Evolutionary conservation across 2,113 vertebrate genomes (phyloP).

Genomic region (Coryphaenoides rupestris): DNA sequence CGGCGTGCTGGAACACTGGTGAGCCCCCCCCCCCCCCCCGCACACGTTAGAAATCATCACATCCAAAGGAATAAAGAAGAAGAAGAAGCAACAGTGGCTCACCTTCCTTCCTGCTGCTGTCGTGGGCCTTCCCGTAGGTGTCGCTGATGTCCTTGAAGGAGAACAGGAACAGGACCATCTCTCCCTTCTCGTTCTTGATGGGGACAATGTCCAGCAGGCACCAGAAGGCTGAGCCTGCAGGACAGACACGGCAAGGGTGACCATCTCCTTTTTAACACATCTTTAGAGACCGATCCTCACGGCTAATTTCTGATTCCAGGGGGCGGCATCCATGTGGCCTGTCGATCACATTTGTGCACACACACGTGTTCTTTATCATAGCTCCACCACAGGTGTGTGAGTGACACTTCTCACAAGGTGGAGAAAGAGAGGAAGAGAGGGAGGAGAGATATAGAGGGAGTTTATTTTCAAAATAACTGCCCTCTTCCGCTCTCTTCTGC

Average conservation of each 20-base stretch:
- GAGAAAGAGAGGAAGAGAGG: no score
- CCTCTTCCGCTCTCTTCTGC: no score
- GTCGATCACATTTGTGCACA: no score
- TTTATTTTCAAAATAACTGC: no score
- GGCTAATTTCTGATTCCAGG: no score
- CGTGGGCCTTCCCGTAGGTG: conserved; percentile 67
- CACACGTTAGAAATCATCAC: no score
- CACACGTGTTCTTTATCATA: no score
- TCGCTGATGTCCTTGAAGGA: conserved; percentile 97
- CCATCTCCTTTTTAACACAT: conserved; percentile 9
- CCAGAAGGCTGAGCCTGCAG: conserved; percentile 84
- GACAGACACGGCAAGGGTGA: conserved; percentile 26
- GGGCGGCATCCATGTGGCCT: no score
- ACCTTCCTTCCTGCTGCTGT: conserved; percentile 76
- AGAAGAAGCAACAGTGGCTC: conserved; percentile 35
- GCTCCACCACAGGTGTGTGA: no score
- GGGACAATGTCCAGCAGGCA: conserved; percentile 93
- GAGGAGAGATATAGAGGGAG: no score
- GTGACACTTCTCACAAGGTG: no score
- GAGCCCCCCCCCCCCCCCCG: conserved; percentile 25
- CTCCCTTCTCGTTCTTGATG: conserved; percentile 96
- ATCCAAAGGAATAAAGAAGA: neutral
- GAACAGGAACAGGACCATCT: conserved; percentile 95
- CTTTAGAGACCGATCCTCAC: no score
- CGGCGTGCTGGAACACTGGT: conserved; percentile 25